A percentile compares a stretch with the other conserved stretches of the same genome.
Conservation (phyloP, 2,888 invertebrate species). For the Aricia artaxerxes region DNA sequence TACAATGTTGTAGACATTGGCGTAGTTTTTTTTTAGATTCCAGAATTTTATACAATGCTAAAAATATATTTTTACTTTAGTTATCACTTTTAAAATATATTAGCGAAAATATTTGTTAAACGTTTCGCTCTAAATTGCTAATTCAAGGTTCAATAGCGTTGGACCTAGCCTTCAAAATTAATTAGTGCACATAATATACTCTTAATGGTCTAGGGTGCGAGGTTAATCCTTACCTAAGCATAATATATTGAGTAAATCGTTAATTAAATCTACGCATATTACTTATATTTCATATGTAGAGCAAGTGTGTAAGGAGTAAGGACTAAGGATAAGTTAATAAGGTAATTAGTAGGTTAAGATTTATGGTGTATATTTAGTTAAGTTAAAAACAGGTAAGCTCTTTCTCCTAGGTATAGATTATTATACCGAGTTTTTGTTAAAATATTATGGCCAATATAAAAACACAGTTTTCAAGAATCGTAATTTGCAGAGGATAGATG, state of each 20-base stretch:
- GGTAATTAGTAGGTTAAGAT: no score
- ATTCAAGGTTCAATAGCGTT: conserved; percentile 69
- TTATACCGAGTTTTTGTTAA: no score
- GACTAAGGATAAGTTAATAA: no score
- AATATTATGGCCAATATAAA: no score
- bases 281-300: background rate
- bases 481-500: no score
- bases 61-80: background rate
- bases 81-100: no score
- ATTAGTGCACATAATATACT: background rate
- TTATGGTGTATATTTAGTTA: no score
- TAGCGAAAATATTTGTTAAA: conserved; percentile 29
- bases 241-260: background rate
- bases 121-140: conserved; percentile 66
- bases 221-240: background rate
- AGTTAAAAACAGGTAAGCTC: no score
- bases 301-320: no score
- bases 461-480: no score
- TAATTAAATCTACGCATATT: conserved; percentile 6
- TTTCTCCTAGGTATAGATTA: no score
- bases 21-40: background rate
- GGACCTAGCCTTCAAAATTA: conserved; percentile 45
- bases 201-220: background rate
- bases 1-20: background rate
- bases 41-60: background rate